A percentile compares a stretch with the other conserved stretches of the same genome.
These are phyloP conservation scores for Eulemur coronatus DNA, from an alignment of 2,797 vertebrate species.

Conservation along the genomic window DNA sequence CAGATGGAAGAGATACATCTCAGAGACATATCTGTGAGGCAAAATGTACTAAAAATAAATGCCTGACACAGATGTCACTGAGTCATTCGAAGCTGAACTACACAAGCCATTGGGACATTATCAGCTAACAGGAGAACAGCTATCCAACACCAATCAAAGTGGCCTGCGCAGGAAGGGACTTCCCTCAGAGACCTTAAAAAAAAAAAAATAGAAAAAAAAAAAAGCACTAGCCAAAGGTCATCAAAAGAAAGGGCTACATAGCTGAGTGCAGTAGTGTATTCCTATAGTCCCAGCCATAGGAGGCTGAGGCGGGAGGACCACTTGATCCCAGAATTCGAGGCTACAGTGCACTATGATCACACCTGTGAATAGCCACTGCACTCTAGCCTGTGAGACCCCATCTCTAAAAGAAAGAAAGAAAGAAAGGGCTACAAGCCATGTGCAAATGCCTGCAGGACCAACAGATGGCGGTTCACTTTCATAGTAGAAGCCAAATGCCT, in stretches of 20 bases:
- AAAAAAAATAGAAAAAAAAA: background rate
- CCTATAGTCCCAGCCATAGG: background rate
- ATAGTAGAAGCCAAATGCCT: background rate
- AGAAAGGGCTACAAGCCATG: background rate
- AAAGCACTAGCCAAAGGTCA: background rate
- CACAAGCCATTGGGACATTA: background rate
- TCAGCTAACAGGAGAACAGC: conserved; percentile 19
- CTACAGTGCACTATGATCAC: background rate
- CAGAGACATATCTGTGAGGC: conserved; percentile 40
- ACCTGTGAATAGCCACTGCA: background rate
- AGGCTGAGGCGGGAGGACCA: background rate
- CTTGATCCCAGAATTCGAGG: background rate
- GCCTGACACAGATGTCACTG: conserved; percentile 55
- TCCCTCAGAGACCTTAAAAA: background rate
- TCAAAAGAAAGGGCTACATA: background rate
- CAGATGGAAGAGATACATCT: conserved; percentile 57
- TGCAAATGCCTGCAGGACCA: background rate
- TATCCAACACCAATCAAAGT: background rate
- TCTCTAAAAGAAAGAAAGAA: background rate
- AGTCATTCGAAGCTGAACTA: conserved; percentile 49
- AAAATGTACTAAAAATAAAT: conserved; percentile 68
- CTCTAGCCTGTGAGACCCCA: background rate
- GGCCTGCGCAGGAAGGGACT: background rate
- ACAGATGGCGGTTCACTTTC: conserved; percentile 44
- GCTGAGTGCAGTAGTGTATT: background rate